Evolutionary conservation across 2,888 invertebrate species (phyloP).

Genomic region (Phyto melanocephala): DNA sequence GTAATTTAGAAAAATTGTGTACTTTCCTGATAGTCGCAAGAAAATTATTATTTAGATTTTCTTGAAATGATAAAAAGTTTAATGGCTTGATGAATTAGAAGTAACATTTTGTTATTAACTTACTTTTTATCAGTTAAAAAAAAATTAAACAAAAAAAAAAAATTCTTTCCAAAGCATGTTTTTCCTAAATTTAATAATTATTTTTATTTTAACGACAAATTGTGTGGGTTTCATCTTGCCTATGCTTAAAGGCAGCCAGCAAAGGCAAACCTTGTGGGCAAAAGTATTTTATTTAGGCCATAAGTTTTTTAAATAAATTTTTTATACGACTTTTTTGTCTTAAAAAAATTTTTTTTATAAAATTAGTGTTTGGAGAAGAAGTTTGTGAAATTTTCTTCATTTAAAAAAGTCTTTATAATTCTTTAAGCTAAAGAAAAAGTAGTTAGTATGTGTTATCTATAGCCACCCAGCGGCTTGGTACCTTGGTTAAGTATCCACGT

Average conservation of each 20-base stretch:
- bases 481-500: no score
- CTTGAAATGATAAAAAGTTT: conserved; percentile 25
- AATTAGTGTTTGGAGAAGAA: no score
- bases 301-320: no score
- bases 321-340: no score
- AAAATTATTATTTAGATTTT: conserved; percentile 17
- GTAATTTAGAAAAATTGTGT: neutral
- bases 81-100: conserved; percentile 26
- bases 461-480: no score
- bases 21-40: neutral
- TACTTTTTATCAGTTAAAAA: neutral
- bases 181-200: conserved; percentile 5
- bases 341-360: no score
- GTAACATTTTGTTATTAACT: conserved; percentile 12
- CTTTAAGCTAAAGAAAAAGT: no score
- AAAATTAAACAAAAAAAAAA: neutral
- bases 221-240: neutral
- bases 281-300: no score
- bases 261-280: neutral
- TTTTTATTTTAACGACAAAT: conserved; percentile 25
- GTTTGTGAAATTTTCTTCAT: no score
- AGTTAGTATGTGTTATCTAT: no score
- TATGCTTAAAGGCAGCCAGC: neutral
- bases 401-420: no score
- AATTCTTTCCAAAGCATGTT: conserved; percentile 36